A percentile compares a stretch with the other conserved stretches of the same genome.
phyloP scores from a whole-genome alignment of 2,797 vertebrate species.

The Macrochelys suwanniensis region DNA sequence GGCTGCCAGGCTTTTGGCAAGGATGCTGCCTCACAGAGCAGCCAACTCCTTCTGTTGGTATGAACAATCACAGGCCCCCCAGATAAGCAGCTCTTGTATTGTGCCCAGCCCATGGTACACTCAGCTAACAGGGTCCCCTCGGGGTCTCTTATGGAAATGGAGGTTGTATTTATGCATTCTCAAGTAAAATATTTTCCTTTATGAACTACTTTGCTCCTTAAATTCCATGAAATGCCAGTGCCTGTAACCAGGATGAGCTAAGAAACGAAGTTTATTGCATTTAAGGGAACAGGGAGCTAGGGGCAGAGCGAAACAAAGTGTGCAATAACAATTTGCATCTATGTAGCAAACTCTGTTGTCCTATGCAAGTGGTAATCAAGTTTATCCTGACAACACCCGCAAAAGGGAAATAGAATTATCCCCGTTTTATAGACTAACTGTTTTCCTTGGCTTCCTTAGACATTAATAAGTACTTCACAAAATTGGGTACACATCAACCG shows the following conservation, averaged over 20 bases:
- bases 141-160: neutral
- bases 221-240: neutral
- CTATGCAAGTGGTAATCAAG: neutral
- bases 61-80: neutral
- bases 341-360: neutral
- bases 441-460: too few relatives aligned
- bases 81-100: rapidly evolving
- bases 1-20: neutral
- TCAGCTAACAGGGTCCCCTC: neutral
- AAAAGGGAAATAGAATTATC: neutral
- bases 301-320: neutral
- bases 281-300: slow-evolving; percentile 14
- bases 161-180: neutral
- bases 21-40: neutral
- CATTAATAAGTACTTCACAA: neutral
- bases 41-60: neutral
- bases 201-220: neutral
- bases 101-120: neutral
- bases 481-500: neutral
- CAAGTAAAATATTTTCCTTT: neutral
- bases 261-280: neutral
- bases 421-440: neutral
- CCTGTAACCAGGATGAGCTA: neutral
- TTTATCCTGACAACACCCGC: neutral
- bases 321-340: neutral